Conservation (phyloP, 2,113 vertebrate species). For the Petroica traversi region DNA sequence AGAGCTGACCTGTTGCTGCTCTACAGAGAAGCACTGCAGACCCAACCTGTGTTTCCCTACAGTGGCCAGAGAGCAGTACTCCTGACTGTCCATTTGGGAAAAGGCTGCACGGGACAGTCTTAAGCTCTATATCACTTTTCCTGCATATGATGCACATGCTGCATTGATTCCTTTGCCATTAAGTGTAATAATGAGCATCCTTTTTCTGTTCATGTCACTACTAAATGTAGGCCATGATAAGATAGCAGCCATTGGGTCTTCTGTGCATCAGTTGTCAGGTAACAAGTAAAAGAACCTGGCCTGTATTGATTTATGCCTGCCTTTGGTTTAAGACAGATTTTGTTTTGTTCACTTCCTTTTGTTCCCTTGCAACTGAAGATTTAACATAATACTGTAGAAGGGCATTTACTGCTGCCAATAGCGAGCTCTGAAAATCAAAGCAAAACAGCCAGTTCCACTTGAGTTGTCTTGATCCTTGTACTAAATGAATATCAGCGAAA, state of each 20-base stretch:
- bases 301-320: not conserved
- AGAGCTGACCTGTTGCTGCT: not conserved
- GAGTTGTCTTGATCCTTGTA: not conserved
- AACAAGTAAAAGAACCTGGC: not conserved
- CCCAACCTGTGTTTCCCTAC: fast-evolving
- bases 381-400: not conserved
- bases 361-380: not conserved
- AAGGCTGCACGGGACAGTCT: not conserved
- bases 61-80: not conserved
- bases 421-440: not conserved
- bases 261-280: not conserved
- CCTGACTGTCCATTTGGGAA: not conserved
- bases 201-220: not conserved
- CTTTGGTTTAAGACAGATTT: not conserved
- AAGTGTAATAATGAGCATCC: not conserved
- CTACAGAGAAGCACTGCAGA: not conserved
- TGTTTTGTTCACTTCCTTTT: not conserved
- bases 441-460: not conserved
- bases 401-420: not conserved
- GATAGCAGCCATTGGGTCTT: not conserved
- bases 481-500: not conserved
- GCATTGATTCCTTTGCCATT: not conserved
- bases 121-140: not conserved
- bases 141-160: not conserved
- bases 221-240: not conserved